Evolutionary conservation across 2,888 invertebrate species (phyloP), one percentile per base, ranked within the genome.

Genomic region (Mesochorus sp.): DNA sequence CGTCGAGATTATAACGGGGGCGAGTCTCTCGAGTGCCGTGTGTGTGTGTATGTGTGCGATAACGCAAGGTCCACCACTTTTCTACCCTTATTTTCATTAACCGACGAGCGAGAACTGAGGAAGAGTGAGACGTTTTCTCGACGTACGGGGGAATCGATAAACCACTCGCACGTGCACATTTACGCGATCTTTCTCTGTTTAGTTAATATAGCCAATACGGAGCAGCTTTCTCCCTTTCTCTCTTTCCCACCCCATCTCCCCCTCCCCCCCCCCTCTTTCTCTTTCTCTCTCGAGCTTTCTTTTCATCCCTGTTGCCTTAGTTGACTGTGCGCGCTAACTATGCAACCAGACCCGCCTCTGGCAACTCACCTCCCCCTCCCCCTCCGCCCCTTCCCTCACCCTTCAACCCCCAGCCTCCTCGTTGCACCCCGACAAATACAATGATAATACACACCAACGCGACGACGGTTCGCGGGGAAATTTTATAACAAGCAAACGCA

Each of bases 51-150:
- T 79, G 42, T 68, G 76, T 81, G 79, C 71, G 83, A 78, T 78
- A 80, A 71, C 78, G 75, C 17, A 81, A 81, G 72, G 72, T 84
- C 81, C 80, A 80, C 61, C 78, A 82, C 84, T 80, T 71, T 75
- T 81, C 80, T 79, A 85, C 82, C 84, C 86, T 86, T 85, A 86
- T 85, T 67, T 86, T 85, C 86, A 86, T 86, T 86, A 85, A 86
- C 79, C 86, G 83, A 61, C 86, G 83, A 61, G 77, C 79, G 82
- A 77, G 82, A 26, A 28, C n/a, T 6, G 49, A 66, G 28, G 34
- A 12, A 42, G 59, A 61, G 39, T 12, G 53, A 61, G 57, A 37
- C 19, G n/a, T 47, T 47, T 47, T 19, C 47, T 21, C 47, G 21
- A 47, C 19, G 47, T 19, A 47, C n/a, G n/a, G 47, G 47, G 6